Base-by-base conservation (phyloP, 2,888 invertebrate species). In the Diarsia mendica region DNA sequence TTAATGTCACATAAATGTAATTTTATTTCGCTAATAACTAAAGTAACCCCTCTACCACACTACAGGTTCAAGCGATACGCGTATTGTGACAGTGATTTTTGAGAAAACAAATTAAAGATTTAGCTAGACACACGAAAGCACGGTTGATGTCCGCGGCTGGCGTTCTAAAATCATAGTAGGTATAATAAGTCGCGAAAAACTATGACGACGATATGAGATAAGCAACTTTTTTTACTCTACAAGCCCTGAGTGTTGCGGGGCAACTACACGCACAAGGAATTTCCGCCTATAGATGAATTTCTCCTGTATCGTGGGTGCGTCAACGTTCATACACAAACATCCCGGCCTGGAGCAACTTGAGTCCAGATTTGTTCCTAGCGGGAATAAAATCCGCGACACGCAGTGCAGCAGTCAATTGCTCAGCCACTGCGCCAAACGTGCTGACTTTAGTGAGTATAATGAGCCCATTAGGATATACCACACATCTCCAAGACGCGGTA, bases 21-120 rank as follows among this genome's bases (percentile, higher is more conserved):
- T 66, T 66, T 55, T 71, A 85, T 82, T 83, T 82, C 48, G 73
- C 85, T 81, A 77, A 85, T 82, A 83, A 85, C 85, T 72, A 44
- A 51, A 44, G 63, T 63, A 8, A 23, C 3, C 15, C 13, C n/a
- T n/a, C n/a, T n/a, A 6, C 63, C 63, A 63, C 9, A 2, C 44
- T 23, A 44, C 9, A 44, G 0, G 63, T 13, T 44, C 4, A 63
- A 44, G n/a, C 28, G 28, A 15, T 6, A n/a, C 20, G 6, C 39
- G 6, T 6, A 8, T 13, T 39, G 20, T 6, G 2, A 11, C 11
- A 61, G 39, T 39, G 39, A 39, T 5, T 39, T 3, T 39, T 39
- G 39, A 39, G 39, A 39, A 39, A 39, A 39, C 39, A 39, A 39
- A 39, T 39, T 39, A 39, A 39, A 39, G 39, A 39, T 39, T 39